Evolutionary conservation across 2,888 invertebrate genomes (phyloP), one percentile per base, ranked within the genome.

Genomic region (Hedychridium roseum): DNA sequence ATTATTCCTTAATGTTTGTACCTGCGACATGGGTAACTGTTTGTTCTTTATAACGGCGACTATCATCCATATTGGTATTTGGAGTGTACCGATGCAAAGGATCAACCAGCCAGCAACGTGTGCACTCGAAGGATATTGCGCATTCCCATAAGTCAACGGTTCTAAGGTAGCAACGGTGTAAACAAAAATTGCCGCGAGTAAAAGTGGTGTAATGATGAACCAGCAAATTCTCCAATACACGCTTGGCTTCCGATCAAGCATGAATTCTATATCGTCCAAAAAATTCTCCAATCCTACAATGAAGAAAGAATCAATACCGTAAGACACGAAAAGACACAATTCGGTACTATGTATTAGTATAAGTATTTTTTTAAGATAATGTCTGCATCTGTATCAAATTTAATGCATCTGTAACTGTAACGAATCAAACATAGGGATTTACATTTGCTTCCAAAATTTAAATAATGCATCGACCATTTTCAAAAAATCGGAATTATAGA

Each of bases 181-280:
- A 9, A 90, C 64, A 64, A 92, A 85, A 40, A 92, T 91, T 0
- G 82, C 70, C 1, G 85, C 79, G 80, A 92, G 84, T 51, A 90
- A 80, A 0, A 84, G 88, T 86, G 76, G 93, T 1, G 90, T 90
- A 23, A 91, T 76, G 9, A 91, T 28, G 2, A 85, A 85, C 94
- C 93, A 94, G 60, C 91, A 91, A 18, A 89, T 66, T 46, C 90
- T 84, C 92, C 92, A 93, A 73, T 92, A 93, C 14, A 85, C 62
- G 74, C 87, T 84, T 0, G 87, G 84, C 72, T 85, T 86, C 30
- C 82, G 82, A 14, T 85, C 85, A 63, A 90, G 80, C 93, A 93
- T 93, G 74, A 88, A 93, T 74, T 92, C 90, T 16, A 92, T 80
- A 71, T 94, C 93, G 40, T 83, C 80, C 62, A 88, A 83, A 38